These are phyloP conservation scores for Terebella lapidaria DNA, from an alignment of 2,888 invertebrate species.

Conservation along the genomic window DNA sequence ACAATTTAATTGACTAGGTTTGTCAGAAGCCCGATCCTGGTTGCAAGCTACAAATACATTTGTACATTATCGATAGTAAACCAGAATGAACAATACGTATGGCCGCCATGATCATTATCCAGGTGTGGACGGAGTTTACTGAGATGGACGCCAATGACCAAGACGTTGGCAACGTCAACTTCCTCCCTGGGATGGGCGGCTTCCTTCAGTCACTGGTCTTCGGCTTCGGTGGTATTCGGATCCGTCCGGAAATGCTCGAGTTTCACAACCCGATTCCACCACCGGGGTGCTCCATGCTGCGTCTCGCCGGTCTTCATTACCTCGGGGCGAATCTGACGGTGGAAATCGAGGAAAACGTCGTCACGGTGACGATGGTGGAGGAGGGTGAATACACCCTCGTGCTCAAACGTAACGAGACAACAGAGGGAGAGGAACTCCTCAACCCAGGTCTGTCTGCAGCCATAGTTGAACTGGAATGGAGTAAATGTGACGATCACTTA, in stretches of 20 bases:
- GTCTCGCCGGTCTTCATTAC: constrained; percentile 22
- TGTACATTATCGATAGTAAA: no score
- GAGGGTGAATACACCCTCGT: constrained; percentile 16
- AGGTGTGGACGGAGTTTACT: constrained; percentile 31
- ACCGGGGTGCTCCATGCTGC: constrained; percentile 16
- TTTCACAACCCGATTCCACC: constrained; percentile 29
- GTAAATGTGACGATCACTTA: no score
- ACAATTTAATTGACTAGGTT: no score
- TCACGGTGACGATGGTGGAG: constrained; percentile 10
- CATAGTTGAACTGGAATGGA: no score
- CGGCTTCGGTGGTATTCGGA: constrained; percentile 28
- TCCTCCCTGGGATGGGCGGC: constrained; percentile 29
- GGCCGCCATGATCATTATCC: no score
- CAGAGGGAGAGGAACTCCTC: constrained; percentile 13
- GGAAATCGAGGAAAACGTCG: constrained; percentile 13
- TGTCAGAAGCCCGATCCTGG: no score
- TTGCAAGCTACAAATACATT: no score
- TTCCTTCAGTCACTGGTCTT: constrained; percentile 29
- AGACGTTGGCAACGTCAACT: constrained; percentile 24
- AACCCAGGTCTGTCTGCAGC: constrained; percentile 9
- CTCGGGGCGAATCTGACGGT: constrained; percentile 19
- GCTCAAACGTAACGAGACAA: constrained; percentile 18
- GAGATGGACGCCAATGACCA: constrained; percentile 16
- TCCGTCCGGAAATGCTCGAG: constrained; percentile 28
- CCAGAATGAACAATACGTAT: no score